Evolutionary conservation across 2,888 invertebrate genomes (phyloP).

Genomic region (Hypomecis punctinalis): DNA sequence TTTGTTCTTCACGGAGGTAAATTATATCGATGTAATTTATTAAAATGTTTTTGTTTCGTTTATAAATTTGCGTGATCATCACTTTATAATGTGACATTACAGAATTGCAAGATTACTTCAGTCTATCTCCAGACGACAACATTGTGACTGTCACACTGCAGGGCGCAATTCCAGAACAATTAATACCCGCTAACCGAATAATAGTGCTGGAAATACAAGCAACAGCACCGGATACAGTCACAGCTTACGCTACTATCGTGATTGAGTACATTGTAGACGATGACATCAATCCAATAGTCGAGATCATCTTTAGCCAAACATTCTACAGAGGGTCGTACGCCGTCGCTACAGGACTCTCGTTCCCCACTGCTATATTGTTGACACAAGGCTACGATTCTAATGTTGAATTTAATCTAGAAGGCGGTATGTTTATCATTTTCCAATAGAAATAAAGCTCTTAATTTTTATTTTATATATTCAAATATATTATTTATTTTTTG

Average conservation of each 20-base stretch:
- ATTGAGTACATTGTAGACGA: constrained; percentile 41
- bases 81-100: neutral
- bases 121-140: constrained; percentile 11
- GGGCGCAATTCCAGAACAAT: constrained; percentile 45
- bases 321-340: constrained; percentile 50
- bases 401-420: constrained; percentile 49
- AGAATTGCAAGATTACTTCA: constrained; percentile 29
- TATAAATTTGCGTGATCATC: too few species aligned
- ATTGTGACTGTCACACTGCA: constrained; percentile 26
- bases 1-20: constrained; percentile 52
- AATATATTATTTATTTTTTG: neutral
- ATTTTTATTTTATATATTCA: constrained; percentile 11
- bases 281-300: constrained; percentile 15
- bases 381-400: constrained; percentile 44
- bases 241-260: constrained; percentile 52
- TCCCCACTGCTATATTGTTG: constrained; percentile 42
- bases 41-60: neutral
- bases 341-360: constrained; percentile 35
- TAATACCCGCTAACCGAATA: constrained; percentile 48
- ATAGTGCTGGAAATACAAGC: constrained; percentile 51
- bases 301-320: constrained; percentile 38
- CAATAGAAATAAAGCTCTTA: neutral
- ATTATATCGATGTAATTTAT: neutral
- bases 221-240: constrained; percentile 40
- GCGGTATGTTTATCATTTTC: constrained; percentile 43